phyloP scores from a whole-genome alignment of 2,113 vertebrate genomes.

The Dasyprocta punctata region DNA sequence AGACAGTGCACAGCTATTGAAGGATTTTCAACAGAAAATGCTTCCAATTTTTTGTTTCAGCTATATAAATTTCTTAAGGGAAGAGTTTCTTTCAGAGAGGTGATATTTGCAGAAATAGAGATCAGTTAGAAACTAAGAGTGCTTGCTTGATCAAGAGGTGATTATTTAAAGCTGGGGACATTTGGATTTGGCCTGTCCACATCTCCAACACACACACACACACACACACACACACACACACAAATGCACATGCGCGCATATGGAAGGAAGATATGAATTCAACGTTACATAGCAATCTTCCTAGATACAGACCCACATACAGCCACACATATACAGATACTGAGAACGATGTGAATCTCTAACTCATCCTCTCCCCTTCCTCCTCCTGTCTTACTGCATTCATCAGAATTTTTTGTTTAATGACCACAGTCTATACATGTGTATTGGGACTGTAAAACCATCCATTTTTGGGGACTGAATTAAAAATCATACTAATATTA shows the following conservation, averaged over 20 bases:
- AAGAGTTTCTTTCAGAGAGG: not conserved
- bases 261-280: not conserved
- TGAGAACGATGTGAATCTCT: not conserved
- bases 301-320: not conserved
- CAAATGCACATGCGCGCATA: too few species aligned
- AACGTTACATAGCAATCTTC: not conserved
- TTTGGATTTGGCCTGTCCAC: not conserved
- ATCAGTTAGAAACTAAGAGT: not conserved
- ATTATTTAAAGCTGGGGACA: not conserved
- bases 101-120: not conserved
- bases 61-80: not conserved
- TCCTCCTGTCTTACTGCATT: not conserved
- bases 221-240: too few species aligned
- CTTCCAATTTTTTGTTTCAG: not conserved
- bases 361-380: not conserved
- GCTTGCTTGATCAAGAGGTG: not conserved
- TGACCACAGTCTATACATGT: not conserved
- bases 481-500: not conserved
- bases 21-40: not conserved
- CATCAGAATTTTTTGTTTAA: not conserved
- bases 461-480: not conserved
- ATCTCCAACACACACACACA: too few species aligned
- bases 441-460: not conserved
- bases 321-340: rapidly evolving
- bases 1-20: not conserved